Percentiles rank a stretch among this genome's conserved stretches.
Evolutionary conservation across 2,888 invertebrate species (phyloP).

Genomic region (Cylindroiulus punctatus): DNA sequence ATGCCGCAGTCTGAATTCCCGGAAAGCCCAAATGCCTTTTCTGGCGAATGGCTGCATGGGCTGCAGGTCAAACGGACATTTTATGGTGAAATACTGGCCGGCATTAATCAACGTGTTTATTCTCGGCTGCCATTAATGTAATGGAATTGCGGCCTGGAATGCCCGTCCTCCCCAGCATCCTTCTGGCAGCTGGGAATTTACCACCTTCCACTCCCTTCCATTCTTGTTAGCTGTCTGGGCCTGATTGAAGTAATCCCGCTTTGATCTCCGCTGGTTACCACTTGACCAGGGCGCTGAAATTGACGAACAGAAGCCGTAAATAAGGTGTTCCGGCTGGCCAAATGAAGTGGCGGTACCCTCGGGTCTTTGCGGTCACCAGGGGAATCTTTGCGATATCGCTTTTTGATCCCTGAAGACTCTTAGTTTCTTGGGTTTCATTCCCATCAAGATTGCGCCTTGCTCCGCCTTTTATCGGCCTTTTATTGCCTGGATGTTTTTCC

Average conservation of each 20-base stretch:
- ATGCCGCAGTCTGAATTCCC: background rate
- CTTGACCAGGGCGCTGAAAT: background rate
- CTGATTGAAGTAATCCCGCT: slow-evolving; percentile 6
- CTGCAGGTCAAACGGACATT: slow-evolving; percentile 7
- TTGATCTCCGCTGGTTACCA: slow-evolving; percentile 2
- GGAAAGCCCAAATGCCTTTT: background rate
- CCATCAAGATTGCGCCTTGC: background rate
- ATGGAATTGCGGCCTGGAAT: background rate
- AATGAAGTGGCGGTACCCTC: slow-evolving; percentile 13
- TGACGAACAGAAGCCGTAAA: slow-evolving; percentile 11
- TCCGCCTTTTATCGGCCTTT: background rate
- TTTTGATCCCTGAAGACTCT: slow-evolving; percentile 20
- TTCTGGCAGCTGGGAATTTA: background rate
- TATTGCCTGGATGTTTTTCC: background rate
- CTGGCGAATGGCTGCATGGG: background rate
- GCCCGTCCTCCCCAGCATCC: background rate
- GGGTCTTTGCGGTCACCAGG: background rate
- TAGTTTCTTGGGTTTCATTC: background rate
- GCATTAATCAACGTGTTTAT: slow-evolving; percentile 38
- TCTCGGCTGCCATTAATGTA: background rate
- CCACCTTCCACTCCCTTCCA: background rate
- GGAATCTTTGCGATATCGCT: slow-evolving; percentile 23
- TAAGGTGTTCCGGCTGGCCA: background rate
- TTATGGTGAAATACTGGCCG: background rate
- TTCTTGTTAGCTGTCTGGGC: slow-evolving; percentile 16